Percentiles rank a stretch among this genome's conserved stretches.
phyloP scores from a whole-genome alignment of 2,113 vertebrate species.

The Circaetus cinerascens region DNA sequence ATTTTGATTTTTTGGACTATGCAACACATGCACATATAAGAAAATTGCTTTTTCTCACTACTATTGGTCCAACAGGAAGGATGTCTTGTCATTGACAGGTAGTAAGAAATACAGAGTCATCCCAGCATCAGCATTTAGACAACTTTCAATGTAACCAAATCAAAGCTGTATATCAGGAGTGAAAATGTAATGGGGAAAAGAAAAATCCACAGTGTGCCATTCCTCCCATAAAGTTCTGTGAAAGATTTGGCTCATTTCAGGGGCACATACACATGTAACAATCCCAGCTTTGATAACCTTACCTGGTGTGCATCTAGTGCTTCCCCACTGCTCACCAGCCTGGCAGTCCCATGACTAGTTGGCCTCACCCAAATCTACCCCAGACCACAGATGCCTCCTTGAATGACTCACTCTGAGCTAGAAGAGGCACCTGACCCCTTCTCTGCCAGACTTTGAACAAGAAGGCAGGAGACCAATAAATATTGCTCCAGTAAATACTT shows the following conservation, averaged over 20 bases:
- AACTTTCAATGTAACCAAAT: background rate
- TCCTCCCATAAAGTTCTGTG: background rate
- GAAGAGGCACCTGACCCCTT: background rate
- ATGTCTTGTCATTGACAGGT: background rate
- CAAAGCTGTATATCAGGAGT: background rate
- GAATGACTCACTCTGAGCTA: background rate
- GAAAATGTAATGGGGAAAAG: background rate
- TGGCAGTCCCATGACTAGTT: too few species aligned
- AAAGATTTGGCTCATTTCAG: background rate
- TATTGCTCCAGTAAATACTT: background rate
- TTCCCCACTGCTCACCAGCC: background rate
- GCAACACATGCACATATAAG: background rate
- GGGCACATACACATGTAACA: background rate
- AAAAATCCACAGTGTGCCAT: background rate
- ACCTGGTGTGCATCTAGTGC: background rate
- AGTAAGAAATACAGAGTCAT: background rate
- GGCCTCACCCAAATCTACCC: background rate
- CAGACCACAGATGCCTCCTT: background rate
- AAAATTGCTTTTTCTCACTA: background rate
- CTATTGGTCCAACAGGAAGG: background rate
- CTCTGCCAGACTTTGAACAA: background rate
- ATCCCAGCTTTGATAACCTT: background rate
- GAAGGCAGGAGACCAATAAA: background rate
- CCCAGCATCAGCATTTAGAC: background rate
- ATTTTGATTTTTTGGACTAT: background rate